Evolutionary conservation across 2,797 vertebrate species (phyloP), one percentile per base, ranked within the genome.

Genomic region (Siniperca undulata): DNA sequence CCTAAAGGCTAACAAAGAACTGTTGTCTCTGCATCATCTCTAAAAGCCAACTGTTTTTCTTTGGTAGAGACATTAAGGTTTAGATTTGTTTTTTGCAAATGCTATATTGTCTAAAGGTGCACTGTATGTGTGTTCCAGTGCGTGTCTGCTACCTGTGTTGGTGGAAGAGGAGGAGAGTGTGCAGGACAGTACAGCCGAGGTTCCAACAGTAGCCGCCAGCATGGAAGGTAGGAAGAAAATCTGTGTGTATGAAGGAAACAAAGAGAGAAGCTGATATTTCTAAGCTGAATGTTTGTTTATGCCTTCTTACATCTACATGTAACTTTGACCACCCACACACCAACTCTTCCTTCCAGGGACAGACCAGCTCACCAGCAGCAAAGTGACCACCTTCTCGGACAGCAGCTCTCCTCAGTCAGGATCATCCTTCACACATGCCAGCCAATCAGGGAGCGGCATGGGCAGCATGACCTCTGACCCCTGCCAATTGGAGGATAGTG

Each of bases 81-180:
- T 42, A 6, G 5, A 59, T 74, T 46, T 27, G 2, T n/a, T 71
- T 73, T 71, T 30, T 60, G 12, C 10, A 61, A 48, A 55, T 46
- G 17, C 22, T 59, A 1, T 2, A 4, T 13, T 75, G 0, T 50
- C 27, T 80, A 71, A 81, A 80, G 10, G 4, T 84, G 34, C 16
- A 2, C 17, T 48, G 4, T 62, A 9, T 86, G 50, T 70, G 24
- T 77, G 66, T 90, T 87, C 1, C 77, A 94, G 94, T 83, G 82
- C 85, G 0, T 92, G 85, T 70, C 86, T 93, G 81, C 86, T 94
- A 36, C 94, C 94, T n/a, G 93, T 93, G 83, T 55, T 95, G 81
- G 84, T 92, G 69, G 94, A 94, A 55, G 94, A 95, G 65, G 94
- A 94, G 77, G 94, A 94, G 81, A 87, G 82, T 5, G 73, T 83